These are phyloP conservation scores for Beroe ovata DNA, from an alignment of 37 sponge, comb jelly and placozoan species.

Conservation along the genomic window DNA sequence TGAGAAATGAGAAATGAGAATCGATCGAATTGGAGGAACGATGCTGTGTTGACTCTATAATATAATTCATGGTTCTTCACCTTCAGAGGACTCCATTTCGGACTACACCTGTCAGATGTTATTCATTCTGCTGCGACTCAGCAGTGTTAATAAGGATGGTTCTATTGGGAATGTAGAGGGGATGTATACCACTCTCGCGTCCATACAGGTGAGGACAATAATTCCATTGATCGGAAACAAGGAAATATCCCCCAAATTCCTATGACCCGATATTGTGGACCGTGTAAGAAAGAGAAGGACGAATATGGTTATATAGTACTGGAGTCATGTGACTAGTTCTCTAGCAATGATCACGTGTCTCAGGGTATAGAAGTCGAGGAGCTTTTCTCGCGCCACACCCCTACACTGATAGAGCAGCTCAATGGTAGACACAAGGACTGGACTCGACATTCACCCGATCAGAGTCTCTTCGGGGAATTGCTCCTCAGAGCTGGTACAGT, in stretches of 20 bases:
- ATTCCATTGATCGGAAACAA: too few relatives aligned
- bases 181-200: neutral
- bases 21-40: too few relatives aligned
- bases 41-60: too few relatives aligned
- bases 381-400: slow-evolving; percentile 10
- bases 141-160: neutral
- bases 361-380: slow-evolving; percentile 40
- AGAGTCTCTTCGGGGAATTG: slow-evolving; percentile 53
- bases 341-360: too few relatives aligned
- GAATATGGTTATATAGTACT: too few relatives aligned
- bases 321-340: too few relatives aligned
- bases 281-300: too few relatives aligned
- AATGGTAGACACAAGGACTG: slow-evolving; percentile 35
- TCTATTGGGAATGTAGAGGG: neutral
- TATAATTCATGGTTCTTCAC: too few relatives aligned
- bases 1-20: too few relatives aligned
- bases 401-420: slow-evolving; percentile 36
- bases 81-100: neutral
- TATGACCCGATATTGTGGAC: too few relatives aligned
- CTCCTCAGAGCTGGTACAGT: slow-evolving; percentile 60
- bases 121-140: slow-evolving; percentile 23
- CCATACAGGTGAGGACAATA: too few relatives aligned
- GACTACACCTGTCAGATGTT: slow-evolving; percentile 20
- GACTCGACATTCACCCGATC: slow-evolving; percentile 61
- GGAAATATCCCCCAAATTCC: too few relatives aligned